Percentiles rank a stretch among this genome's conserved stretches.
Conservation (phyloP, 2,797 vertebrate species). For the Luscinia megarhynchos region DNA sequence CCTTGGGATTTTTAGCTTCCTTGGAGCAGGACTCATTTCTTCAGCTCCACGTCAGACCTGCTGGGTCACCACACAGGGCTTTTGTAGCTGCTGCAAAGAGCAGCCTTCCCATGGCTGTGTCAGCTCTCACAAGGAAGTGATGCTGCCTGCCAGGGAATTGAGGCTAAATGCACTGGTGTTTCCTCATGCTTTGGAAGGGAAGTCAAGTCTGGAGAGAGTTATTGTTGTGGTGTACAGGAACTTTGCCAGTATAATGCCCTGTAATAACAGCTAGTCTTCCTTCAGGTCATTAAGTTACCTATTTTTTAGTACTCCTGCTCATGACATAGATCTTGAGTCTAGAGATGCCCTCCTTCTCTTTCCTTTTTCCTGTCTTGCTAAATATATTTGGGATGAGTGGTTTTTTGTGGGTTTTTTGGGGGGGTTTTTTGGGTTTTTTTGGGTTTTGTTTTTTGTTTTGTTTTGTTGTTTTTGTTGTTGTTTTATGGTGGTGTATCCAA, state of each 20-base stretch:
- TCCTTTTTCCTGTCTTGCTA: neutral
- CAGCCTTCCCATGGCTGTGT: neutral
- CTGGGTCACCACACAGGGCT: neutral
- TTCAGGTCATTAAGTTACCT: constrained; percentile 32
- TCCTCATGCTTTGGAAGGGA: constrained; percentile 47
- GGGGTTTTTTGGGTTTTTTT: neutral
- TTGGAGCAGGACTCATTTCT: neutral
- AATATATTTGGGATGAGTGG: neutral
- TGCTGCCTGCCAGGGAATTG: constrained; percentile 21
- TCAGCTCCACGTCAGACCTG: neutral
- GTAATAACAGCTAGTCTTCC: constrained; percentile 9
- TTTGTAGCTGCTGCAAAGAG: constrained; percentile 2
- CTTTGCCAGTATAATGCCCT: constrained; percentile 11
- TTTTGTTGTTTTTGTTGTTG: too few relatives aligned
- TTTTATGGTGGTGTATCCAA: neutral
- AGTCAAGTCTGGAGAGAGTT: constrained; percentile 23
- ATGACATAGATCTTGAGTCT: neutral
- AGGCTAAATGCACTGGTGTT: constrained; percentile 9
- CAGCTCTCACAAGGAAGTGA: constrained; percentile 50
- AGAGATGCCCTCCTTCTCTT: neutral
- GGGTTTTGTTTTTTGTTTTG: neutral
- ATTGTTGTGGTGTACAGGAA: neutral
- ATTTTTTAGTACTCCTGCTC: neutral
- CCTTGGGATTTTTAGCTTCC: constrained; percentile 7
- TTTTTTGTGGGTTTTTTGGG: neutral